phyloP scores from a whole-genome alignment of 2,888 invertebrate species.

The Sepioteuthis lessoniana region DNA sequence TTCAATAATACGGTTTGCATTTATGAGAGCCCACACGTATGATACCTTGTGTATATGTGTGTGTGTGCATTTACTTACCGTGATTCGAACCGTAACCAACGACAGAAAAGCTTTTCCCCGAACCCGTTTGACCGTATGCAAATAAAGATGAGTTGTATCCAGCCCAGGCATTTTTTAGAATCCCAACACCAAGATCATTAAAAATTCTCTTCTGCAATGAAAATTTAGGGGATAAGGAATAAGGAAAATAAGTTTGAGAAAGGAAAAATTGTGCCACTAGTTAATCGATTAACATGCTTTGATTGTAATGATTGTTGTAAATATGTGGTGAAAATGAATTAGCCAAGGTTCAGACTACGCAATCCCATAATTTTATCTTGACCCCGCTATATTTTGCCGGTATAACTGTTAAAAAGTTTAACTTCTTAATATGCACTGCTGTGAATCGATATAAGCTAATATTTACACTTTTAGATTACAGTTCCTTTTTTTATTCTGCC shows the following conservation, averaged over 20 bases:
- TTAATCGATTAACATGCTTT: too few relatives aligned
- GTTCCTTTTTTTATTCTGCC: too few relatives aligned
- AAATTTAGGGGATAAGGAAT: background rate
- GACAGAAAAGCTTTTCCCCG: conserved; percentile 79
- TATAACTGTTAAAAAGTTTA: too few relatives aligned
- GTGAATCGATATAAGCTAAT: too few relatives aligned
- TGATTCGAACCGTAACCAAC: conserved; percentile 79
- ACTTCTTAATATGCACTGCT: too few relatives aligned
- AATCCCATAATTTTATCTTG: too few relatives aligned
- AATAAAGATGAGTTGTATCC: conserved; percentile 79
- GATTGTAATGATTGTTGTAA: too few relatives aligned
- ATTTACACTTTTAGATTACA: too few relatives aligned
- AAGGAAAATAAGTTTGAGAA: background rate
- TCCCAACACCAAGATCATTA: conserved; percentile 77
- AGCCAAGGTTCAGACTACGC: too few relatives aligned
- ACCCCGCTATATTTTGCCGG: too few relatives aligned
- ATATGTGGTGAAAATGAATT: too few relatives aligned
- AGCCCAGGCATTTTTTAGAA: conserved; percentile 79
- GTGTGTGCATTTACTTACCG: conserved; percentile 68
- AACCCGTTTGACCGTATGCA: conserved; percentile 79
- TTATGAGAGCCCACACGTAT: background rate
- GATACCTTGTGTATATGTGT: background rate
- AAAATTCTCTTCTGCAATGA: conserved; percentile 77
- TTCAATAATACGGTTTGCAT: background rate
- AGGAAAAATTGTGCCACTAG: too few relatives aligned